Evolutionary conservation across 2,797 vertebrate genomes (phyloP), one percentile per base, ranked within the genome.

Genomic region (Arremon aurantiirostris): DNA sequence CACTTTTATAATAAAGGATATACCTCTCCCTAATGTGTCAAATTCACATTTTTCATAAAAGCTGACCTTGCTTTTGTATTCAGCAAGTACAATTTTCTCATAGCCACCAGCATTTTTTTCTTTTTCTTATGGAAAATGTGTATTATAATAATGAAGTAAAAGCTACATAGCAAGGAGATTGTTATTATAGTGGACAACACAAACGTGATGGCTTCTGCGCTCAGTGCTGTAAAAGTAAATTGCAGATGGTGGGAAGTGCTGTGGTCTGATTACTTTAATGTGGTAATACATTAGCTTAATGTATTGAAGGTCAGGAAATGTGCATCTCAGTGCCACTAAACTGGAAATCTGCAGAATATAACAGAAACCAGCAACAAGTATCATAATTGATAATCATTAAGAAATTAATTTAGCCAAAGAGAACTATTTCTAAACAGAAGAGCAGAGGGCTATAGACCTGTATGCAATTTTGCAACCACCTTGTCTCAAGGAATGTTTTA

Each of bases 361-460:
- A 96, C 87, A 77, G 75, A 94, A 94, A 93, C 84, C 12, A 19
- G 89, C 93, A 93, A 95, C 79, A 96, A 96, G 61, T 94, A 82
- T 70, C 32, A 32, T 86, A 96, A 97, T n/a, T 97, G 89, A 89
- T 94, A 95, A 91, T 86, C 86, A 85, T 96, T 95, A 95, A 86
- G 84, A 83, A 97, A 97, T 96, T 96, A 96, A 96, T 96, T 94
- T 96, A 92, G n/a, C 41, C 64, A 64, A 88, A 86, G 72, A 93
- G 50, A 83, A 63, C 59, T 94, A 80, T 93, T 90, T 88, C 85
- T 86, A 75, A 79, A 64, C 44, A 84, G 23, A 23, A 76, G 56
- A 89, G 90, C 77, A 86, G 61, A 83, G 82, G 56, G 41, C 30
- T 53, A 6, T 44, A 70, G 66, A 78, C 42, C 44, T 75, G 14